Percentiles rank a stretch among this genome's conserved stretches.
Conservation (phyloP, 2,888 invertebrate genomes). For the Leucania comma region DNA sequence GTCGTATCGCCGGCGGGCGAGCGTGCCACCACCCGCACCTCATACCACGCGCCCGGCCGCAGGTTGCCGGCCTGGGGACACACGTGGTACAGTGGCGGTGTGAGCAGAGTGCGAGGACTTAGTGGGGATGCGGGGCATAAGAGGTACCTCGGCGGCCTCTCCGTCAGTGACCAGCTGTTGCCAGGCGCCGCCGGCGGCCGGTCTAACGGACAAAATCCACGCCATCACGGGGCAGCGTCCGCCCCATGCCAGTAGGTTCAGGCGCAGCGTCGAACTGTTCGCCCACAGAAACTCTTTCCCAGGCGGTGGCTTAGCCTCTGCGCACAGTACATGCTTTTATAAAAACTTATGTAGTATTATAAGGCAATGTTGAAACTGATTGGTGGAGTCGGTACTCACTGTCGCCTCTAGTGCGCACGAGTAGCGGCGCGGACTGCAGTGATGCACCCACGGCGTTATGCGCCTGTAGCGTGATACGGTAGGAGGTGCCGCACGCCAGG, state of each 20-base stretch:
- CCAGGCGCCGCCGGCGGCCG: conserved; percentile 82
- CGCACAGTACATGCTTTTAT: conserved; percentile 59
- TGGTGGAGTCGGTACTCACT: conserved; percentile 55
- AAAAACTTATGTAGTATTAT: neutral
- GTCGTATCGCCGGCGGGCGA: conserved; percentile 89
- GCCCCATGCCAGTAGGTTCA: conserved; percentile 94
- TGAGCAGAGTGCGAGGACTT: too few relatives aligned
- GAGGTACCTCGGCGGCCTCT: conserved; percentile 75
- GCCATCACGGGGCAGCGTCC: conserved; percentile 93
- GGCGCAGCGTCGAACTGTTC: conserved; percentile 93
- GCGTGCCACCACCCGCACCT: conserved; percentile 89
- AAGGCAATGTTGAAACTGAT: neutral
- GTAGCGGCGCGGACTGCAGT: conserved; percentile 86
- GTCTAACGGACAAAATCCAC: conserved; percentile 91
- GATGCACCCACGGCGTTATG: conserved; percentile 93
- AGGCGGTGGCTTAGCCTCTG: conserved; percentile 91
- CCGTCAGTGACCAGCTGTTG: conserved; percentile 70
- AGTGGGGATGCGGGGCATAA: neutral
- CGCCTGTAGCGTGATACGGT: conserved; percentile 92
- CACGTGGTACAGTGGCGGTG: neutral
- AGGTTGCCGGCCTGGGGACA: conserved; percentile 84
- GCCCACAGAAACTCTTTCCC: conserved; percentile 92
- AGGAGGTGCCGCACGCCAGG: conserved; percentile 93
- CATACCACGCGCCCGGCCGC: conserved; percentile 90
- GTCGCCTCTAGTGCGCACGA: conserved; percentile 89